phyloP scores from a whole-genome alignment of 2,888 invertebrate genomes.

The Willowsia nigromaculata region DNA sequence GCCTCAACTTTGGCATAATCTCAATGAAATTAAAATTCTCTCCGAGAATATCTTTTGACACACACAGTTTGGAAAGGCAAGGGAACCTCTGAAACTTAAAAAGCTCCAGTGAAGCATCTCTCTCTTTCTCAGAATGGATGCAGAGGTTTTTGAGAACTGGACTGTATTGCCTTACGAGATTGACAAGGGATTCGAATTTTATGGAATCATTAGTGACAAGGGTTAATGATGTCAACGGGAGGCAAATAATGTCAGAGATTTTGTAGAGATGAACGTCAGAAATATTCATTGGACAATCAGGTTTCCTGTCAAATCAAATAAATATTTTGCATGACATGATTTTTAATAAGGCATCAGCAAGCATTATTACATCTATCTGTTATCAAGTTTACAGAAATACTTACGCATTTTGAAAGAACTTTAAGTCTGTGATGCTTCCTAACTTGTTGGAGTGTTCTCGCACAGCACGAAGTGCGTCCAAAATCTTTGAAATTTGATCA shows the following conservation, averaged over 20 bases:
- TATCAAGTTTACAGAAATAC: neutral
- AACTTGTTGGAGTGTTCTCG: conserved; percentile 18
- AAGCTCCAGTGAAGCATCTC: conserved; percentile 2
- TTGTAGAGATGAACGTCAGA: conserved; percentile 36
- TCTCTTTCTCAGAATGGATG: conserved; percentile 46
- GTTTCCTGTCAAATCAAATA: conserved; percentile 6
- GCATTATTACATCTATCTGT: no score
- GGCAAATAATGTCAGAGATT: conserved; percentile 43
- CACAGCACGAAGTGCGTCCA: conserved; percentile 27
- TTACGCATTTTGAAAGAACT: conserved; percentile 41
- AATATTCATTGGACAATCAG: neutral
- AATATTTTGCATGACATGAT: neutral
- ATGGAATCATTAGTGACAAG: conserved; percentile 43
- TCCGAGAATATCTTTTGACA: conserved; percentile 35
- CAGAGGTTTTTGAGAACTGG: conserved; percentile 47
- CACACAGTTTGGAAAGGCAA: conserved; percentile 26
- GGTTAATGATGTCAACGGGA: conserved; percentile 37
- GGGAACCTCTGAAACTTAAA: conserved; percentile 55
- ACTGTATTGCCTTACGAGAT: conserved; percentile 55
- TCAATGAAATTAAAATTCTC: conserved; percentile 27
- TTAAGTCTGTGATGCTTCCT: conserved; percentile 15
- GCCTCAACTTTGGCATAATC: conserved; percentile 43
- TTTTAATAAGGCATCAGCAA: no score
- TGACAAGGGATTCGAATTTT: conserved; percentile 23
- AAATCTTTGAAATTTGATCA: conserved; percentile 50